Percentiles rank a stretch among this genome's conserved stretches.
Conservation (phyloP, 2,113 vertebrate genomes). For the Lethenteron reissneri region DNA sequence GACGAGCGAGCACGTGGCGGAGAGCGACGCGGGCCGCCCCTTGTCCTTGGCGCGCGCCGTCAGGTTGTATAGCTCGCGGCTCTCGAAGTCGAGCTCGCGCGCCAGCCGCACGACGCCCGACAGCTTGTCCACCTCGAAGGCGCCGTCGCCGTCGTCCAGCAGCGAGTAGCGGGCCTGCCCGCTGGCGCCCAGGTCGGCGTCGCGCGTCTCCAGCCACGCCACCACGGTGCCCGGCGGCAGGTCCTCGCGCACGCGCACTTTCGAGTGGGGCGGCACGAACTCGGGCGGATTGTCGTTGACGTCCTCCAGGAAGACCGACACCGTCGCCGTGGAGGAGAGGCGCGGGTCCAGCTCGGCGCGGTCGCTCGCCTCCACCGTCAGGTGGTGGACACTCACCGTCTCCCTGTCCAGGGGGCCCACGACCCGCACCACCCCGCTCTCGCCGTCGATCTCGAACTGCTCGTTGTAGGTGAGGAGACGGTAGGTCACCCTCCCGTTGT, state of each 20-base stretch:
- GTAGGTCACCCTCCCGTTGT: slow-evolving; percentile 56
- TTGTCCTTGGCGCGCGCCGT: slow-evolving; percentile 77
- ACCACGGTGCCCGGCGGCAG: slow-evolving; percentile 70
- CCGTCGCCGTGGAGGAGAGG: slow-evolving; percentile 40
- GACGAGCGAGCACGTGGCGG: slow-evolving; percentile 67
- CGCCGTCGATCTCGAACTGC: slow-evolving; percentile 63
- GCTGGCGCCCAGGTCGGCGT: slow-evolving; percentile 65
- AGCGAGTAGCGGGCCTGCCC: slow-evolving; percentile 76
- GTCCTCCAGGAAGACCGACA: slow-evolving; percentile 58
- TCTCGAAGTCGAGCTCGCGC: slow-evolving; percentile 76
- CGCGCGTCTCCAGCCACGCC: slow-evolving; percentile 76
- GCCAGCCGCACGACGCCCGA: slow-evolving; percentile 66
- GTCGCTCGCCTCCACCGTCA: slow-evolving; percentile 80
- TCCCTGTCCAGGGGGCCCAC: slow-evolving; percentile 69
- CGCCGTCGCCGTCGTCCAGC: slow-evolving; percentile 57
- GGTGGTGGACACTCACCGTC: slow-evolving; percentile 36
- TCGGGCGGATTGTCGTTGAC: slow-evolving; percentile 78
- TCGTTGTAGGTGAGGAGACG: slow-evolving; percentile 55
- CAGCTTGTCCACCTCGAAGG: slow-evolving; percentile 63
- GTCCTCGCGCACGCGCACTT: slow-evolving; percentile 63
- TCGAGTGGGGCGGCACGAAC: slow-evolving; percentile 64
- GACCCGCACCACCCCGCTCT: slow-evolving; percentile 61
- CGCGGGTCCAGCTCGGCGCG: slow-evolving; percentile 42
- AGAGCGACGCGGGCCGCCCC: slow-evolving; percentile 63
- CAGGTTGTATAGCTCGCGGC: slow-evolving; percentile 83